phyloP scores from a whole-genome alignment of 1,140 invertebrate species.

The Drosophila grimshawi region DNA sequence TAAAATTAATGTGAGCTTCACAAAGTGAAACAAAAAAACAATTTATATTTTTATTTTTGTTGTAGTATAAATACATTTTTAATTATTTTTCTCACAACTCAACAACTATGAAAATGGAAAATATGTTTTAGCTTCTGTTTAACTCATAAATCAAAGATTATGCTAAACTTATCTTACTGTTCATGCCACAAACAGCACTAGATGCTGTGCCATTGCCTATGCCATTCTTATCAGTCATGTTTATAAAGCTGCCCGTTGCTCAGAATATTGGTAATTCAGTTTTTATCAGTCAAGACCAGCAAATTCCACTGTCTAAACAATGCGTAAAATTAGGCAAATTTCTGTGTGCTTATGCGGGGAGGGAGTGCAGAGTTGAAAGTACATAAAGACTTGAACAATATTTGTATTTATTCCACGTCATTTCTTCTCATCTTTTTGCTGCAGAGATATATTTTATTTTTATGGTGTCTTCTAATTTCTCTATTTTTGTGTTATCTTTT shows the following conservation, averaged over 20 bases:
- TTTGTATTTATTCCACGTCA: constrained; percentile 12
- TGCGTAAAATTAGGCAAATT: constrained; percentile 34
- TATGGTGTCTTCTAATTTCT: constrained; percentile 8
- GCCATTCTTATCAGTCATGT: background rate
- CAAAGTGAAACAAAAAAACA: too few species aligned
- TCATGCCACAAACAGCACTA: background rate
- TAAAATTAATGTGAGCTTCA: too few species aligned
- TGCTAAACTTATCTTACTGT: too few species aligned
- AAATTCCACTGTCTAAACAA: constrained; percentile 29
- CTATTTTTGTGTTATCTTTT: constrained; percentile 7
- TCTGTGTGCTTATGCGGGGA: background rate
- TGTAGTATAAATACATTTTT: too few species aligned
- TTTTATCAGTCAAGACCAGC: background rate
- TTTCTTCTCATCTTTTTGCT: constrained; percentile 1
- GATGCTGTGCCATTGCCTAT: background rate
- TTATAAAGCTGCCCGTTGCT: background rate
- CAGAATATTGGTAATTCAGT: background rate
- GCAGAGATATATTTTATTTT: constrained; percentile 31
- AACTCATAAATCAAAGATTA: too few species aligned
- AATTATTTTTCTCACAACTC: too few species aligned
- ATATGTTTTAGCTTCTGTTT: too few species aligned
- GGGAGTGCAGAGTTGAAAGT: constrained; percentile 19
- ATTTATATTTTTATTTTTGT: too few species aligned
- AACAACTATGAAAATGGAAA: too few species aligned
- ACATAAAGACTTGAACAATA: constrained; percentile 33